These are phyloP conservation scores for Monochamus alternatus DNA, from an alignment of 2,888 invertebrate genomes.

Conservation along the genomic window DNA sequence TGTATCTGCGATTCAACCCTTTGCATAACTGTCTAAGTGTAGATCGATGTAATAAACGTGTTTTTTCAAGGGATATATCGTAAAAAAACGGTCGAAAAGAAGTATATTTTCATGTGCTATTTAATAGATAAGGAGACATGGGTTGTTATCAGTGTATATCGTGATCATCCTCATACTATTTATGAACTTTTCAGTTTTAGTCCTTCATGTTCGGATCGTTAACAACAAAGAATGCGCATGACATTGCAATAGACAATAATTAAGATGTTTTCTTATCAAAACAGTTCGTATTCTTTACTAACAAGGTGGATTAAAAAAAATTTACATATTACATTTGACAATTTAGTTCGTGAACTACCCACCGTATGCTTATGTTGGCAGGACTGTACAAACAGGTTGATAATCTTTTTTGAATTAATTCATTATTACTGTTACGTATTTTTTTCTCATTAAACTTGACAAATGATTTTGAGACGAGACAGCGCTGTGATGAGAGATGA, in stretches of 20 bases:
- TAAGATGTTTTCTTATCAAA: background rate
- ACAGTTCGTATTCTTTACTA: background rate
- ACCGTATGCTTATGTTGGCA: no score
- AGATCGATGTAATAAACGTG: slow-evolving; percentile 47
- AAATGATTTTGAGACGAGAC: no score
- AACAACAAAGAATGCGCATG: background rate
- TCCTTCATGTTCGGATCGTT: background rate
- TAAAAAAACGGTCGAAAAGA: slow-evolving; percentile 31
- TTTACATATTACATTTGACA: no score
- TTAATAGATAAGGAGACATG: slow-evolving; percentile 32
- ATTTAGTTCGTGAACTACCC: no score
- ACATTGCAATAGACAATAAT: slow-evolving; percentile 22
- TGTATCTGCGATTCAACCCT: slow-evolving; percentile 42
- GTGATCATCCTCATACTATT: slow-evolving; percentile 9
- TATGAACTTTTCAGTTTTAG: background rate
- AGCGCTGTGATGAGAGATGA: no score
- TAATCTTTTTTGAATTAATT: no score
- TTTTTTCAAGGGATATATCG: slow-evolving; percentile 32
- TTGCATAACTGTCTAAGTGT: slow-evolving; percentile 50
- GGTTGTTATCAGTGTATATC: slow-evolving; percentile 31
- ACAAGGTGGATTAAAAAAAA: background rate
- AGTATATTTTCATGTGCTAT: slow-evolving; percentile 41
- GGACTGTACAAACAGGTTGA: no score
- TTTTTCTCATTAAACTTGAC: no score
- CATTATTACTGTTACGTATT: no score